phyloP scores from a whole-genome alignment of 2,113 vertebrate genomes.

The Nibea albiflora region DNA sequence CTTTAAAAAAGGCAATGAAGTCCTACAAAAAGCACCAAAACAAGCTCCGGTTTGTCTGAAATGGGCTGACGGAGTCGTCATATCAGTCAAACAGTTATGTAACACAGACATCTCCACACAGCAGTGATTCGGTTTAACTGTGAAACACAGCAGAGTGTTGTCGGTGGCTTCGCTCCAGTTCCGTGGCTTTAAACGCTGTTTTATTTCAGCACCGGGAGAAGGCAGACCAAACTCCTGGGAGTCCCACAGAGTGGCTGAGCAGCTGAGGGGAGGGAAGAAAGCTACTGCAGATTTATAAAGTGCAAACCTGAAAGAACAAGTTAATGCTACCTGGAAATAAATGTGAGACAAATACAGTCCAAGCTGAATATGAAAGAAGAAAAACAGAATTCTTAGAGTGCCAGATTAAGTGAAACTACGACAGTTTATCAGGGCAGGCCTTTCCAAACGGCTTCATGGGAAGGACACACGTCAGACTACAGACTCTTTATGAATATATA shows the following conservation, averaged over 20 bases:
- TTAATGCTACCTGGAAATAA: constrained; percentile 17
- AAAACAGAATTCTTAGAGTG: neutral
- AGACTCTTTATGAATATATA: no score
- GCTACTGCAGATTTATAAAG: constrained; percentile 12
- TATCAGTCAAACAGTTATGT: neutral
- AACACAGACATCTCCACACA: constrained; percentile 3
- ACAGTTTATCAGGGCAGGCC: no score
- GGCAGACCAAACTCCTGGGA: constrained; percentile 21
- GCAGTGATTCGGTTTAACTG: constrained; percentile 20
- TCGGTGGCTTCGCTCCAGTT: constrained; percentile 47
- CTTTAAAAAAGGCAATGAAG: no score
- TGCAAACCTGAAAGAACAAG: constrained; percentile 3
- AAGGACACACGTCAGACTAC: no score
- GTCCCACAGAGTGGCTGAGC: constrained; percentile 18
- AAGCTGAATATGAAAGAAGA: no score
- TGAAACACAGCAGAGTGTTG: constrained; percentile 49
- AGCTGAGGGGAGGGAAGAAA: neutral
- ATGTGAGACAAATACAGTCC: neutral
- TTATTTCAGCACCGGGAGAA: constrained; percentile 39
- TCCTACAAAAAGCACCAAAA: no score
- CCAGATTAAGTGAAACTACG: no score
- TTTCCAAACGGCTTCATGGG: no score
- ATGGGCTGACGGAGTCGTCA: no score
- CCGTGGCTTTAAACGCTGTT: constrained; percentile 44
- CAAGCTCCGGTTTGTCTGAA: no score